Percentiles rank a stretch among this genome's conserved stretches.
Evolutionary conservation across 2,113 vertebrate genomes (phyloP).

Genomic region (Perca flavescens): DNA sequence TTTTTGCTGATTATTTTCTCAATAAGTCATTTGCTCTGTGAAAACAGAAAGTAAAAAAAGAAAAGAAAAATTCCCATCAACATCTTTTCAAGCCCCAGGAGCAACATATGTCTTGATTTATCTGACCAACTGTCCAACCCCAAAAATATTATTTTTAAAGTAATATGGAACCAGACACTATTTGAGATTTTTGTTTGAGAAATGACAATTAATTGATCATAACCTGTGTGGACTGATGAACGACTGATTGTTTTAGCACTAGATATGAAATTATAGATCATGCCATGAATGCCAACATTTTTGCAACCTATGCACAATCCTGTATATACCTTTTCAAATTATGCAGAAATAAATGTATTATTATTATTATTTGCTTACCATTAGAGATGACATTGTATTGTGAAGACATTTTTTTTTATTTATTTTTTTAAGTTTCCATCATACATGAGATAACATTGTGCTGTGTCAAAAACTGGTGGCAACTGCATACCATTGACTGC

Average conservation of each 20-base stretch:
- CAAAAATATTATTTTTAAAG: no score
- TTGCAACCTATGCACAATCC: not conserved
- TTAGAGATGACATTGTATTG: not conserved
- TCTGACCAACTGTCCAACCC: no score
- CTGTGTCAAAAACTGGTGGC: not conserved
- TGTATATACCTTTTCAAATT: not conserved
- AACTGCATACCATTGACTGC: conserved; percentile 10
- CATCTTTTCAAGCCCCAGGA: no score
- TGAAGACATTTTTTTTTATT: not conserved
- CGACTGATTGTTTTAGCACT: not conserved
- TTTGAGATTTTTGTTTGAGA: not conserved
- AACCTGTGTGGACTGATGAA: not conserved
- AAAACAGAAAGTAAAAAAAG: no score
- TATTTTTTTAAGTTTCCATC: not conserved
- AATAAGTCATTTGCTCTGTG: no score
- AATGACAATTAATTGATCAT: not conserved
- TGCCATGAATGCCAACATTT: not conserved
- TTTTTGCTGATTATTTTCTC: no score
- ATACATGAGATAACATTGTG: not conserved
- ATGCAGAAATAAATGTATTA: not conserved
- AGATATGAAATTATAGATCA: not conserved
- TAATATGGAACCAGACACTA: not conserved
- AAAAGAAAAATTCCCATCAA: no score
- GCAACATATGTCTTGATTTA: no score
- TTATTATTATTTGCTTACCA: not conserved